These are phyloP conservation scores for Thamnophis elegans DNA, from an alignment of 2,797 vertebrate genomes.

Conservation along the genomic window DNA sequence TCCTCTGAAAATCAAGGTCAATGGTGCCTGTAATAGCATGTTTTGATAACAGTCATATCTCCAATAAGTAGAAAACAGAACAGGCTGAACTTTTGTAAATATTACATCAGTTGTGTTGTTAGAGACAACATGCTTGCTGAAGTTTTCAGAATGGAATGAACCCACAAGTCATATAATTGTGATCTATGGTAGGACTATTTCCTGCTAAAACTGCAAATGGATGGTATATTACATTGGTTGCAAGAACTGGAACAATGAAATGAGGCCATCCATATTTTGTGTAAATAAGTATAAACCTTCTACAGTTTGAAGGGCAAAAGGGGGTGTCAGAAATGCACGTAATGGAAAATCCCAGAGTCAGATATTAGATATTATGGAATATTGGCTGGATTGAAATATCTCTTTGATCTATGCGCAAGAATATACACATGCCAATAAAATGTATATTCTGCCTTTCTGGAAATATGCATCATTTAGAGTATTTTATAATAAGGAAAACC, in stretches of 20 bases:
- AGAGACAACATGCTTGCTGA: slow-evolving; percentile 75
- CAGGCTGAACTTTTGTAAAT: slow-evolving; percentile 65
- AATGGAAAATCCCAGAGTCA: slow-evolving; percentile 47
- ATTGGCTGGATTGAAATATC: not conserved
- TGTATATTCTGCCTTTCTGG: not conserved
- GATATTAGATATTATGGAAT: not conserved
- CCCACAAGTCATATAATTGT: slow-evolving; percentile 51
- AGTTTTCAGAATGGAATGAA: slow-evolving; percentile 64
- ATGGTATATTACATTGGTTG: slow-evolving; percentile 50
- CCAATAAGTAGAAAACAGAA: not conserved
- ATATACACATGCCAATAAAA: not conserved
- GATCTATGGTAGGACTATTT: slow-evolving; percentile 48
- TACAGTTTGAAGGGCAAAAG: slow-evolving; percentile 61
- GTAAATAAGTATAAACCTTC: slow-evolving; percentile 71
- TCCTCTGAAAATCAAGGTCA: slow-evolving; percentile 47
- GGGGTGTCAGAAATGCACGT: slow-evolving; percentile 55
- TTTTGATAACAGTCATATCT: slow-evolving; percentile 58
- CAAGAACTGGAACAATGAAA: slow-evolving; percentile 62
- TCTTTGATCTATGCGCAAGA: not conserved
- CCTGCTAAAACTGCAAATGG: slow-evolving; percentile 71
- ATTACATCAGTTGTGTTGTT: slow-evolving; percentile 66
- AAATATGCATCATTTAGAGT: not conserved
- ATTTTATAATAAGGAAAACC: not conserved
- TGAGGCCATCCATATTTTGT: slow-evolving; percentile 70
- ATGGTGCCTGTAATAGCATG: slow-evolving; percentile 35